Percentiles rank a stretch among this genome's conserved stretches.
These are phyloP conservation scores for Xylota sylvarum DNA, from an alignment of 2,888 invertebrate species.

Conservation along the genomic window DNA sequence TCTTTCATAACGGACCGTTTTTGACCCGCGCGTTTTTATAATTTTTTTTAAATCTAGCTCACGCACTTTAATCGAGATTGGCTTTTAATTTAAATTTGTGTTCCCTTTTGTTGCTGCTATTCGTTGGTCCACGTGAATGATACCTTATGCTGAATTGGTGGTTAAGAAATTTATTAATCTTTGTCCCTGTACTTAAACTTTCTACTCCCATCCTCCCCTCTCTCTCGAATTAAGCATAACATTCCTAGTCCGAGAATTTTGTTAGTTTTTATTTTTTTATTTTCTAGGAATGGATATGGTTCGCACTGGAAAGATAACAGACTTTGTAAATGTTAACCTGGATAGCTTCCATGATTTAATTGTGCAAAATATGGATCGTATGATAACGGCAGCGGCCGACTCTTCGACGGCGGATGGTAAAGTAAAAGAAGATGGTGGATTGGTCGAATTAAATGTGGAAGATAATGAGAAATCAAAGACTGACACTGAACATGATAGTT, in stretches of 20 bases:
- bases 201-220: conserved; percentile 3
- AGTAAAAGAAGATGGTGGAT: not conserved
- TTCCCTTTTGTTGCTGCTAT: conserved; percentile 36
- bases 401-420: conserved; percentile 21
- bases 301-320: conserved; percentile 55
- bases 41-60: not conserved
- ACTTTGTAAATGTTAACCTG: conserved; percentile 48
- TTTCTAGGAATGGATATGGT: conserved; percentile 68
- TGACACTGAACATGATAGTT: not conserved
- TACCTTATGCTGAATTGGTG: conserved; percentile 73
- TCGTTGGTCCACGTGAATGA: conserved; percentile 75
- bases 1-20: conserved; percentile 68
- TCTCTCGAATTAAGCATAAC: conserved; percentile 70
- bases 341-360: conserved; percentile 59
- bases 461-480: conserved; percentile 46
- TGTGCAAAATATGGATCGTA: conserved; percentile 50
- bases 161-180: conserved; percentile 10
- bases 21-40: conserved; percentile 4
- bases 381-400: conserved; percentile 19
- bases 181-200: conserved; percentile 8
- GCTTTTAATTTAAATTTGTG: conserved; percentile 16
- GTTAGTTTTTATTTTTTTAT: conserved; percentile 26
- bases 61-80: conserved; percentile 7
- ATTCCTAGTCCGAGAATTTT: conserved; percentile 19
- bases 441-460: not conserved